Evolutionary conservation across 2,113 vertebrate genomes (phyloP).

Genomic region (Mustelus asterias): DNA sequence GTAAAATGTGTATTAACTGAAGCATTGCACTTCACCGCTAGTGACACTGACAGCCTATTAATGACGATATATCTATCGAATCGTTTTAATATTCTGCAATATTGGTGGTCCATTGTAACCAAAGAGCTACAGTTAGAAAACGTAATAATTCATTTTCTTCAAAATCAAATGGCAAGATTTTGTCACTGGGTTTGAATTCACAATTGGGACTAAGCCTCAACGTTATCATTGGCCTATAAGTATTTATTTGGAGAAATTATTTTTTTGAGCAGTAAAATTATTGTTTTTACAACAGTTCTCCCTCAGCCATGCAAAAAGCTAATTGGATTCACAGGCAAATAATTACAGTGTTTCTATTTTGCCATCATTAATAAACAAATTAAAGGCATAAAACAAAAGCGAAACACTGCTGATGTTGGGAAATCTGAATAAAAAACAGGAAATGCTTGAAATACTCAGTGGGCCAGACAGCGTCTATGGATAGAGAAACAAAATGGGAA

Average conservation of each 20-base stretch:
- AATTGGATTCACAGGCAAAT: constrained; percentile 26
- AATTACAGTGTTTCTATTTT: constrained; percentile 20
- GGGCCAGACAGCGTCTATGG: not conserved
- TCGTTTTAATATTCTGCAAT: not conserved
- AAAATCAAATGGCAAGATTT: not conserved
- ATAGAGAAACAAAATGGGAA: not conserved
- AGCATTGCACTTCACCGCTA: not conserved
- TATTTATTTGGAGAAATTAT: constrained; percentile 25
- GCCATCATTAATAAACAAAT: not conserved
- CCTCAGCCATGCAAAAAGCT: not conserved
- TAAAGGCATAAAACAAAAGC: not conserved
- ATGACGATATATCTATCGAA: not conserved
- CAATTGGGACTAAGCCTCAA: not conserved
- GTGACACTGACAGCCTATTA: not conserved
- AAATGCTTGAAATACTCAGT: not conserved
- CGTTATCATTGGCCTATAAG: not conserved
- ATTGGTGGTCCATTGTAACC: not conserved
- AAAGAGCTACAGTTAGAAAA: not conserved
- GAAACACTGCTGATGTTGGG: not conserved
- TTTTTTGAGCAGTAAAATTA: not conserved
- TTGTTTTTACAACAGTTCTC: not conserved
- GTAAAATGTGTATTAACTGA: not conserved
- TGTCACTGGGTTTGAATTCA: not conserved
- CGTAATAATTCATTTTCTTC: not conserved
- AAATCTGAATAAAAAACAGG: not conserved